Percentiles rank a stretch among this genome's conserved stretches.
Conservation (phyloP, 2,797 vertebrate genomes). For the Alfaro cultratus region DNA sequence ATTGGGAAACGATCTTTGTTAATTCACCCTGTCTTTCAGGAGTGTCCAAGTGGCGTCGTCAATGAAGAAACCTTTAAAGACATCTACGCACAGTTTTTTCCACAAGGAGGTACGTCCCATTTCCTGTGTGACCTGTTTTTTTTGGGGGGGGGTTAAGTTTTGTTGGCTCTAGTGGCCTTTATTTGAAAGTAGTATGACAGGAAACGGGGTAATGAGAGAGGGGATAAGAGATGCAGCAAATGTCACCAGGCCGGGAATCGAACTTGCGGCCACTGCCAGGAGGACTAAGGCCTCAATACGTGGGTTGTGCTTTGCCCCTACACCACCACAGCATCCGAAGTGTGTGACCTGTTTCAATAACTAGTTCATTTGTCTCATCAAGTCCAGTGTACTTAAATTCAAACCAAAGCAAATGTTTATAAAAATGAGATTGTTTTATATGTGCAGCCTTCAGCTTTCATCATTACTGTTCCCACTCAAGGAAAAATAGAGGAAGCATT, state of each 20-base stretch:
- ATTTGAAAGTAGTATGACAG: too few species aligned
- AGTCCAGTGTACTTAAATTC: neutral
- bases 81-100: slow-evolving; percentile 99
- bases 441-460: slow-evolving; percentile 26
- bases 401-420: neutral
- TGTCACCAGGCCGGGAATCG: too few species aligned
- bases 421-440: neutral
- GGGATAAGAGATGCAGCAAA: too few species aligned
- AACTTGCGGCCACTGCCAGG: too few species aligned
- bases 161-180: too few species aligned
- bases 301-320: too few species aligned
- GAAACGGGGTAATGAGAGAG: too few species aligned
- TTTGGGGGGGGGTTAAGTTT: too few species aligned
- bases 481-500: slow-evolving; percentile 42
- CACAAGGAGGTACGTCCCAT: slow-evolving; percentile 90
- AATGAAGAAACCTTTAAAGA: slow-evolving; percentile 99
- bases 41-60: slow-evolving; percentile 97
- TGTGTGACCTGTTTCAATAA: neutral
- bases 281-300: too few species aligned
- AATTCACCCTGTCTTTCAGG: slow-evolving; percentile 77
- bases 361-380: neutral
- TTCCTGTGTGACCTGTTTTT: neutral
- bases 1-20: slow-evolving; percentile 1
- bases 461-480: slow-evolving; percentile 38
- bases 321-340: too few species aligned